Base-by-base conservation (phyloP, 2,888 invertebrate genomes). In the Andrena marginata region DNA sequence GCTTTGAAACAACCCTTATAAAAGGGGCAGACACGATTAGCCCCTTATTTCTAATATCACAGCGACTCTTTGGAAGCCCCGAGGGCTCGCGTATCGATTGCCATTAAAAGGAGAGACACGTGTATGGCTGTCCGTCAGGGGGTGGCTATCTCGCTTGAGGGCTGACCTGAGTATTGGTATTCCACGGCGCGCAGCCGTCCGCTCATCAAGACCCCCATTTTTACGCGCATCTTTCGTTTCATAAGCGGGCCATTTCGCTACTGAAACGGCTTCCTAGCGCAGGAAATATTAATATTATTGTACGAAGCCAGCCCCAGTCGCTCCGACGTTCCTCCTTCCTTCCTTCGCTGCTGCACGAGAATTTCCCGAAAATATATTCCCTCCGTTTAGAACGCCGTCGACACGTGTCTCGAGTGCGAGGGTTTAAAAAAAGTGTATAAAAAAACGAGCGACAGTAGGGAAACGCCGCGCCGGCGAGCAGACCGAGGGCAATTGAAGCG, bases 331-430 rank as follows among this genome's bases (percentile, higher is more conserved):
- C 10, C 23, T 20, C 8, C 20, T 8, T 20, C 8, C 20, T 8
- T 20, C 13, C 1, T 35, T 42, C 29, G 10, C 16, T 20, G 13
- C n/a, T 8, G 23, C 20, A 16, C 33, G 48, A 16, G 23, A 33
- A 42, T 59, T 74, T 23, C 3, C 23, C 26, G 49, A 31, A 13
- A 35, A 35, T 42, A 35, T n/a, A 59, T 60, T 26, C 33, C 20
- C 42, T 26, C 49, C 31, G 10, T 13, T 8, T 26, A 1, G 13
- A 56, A 10, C 51, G 8, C 23, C 35, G 8, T 29, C 67, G 74
- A 68, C 75, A 63, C 78, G 78, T 78, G 78, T 78, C 62, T n/a
- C 48, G 80, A 35, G 63, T 71, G 70, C 79, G 65, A 80, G 51
- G 64, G 78, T 56, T 79, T 80, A 62, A 56, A 68, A 79, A 68